Conservation (phyloP, 1,140 invertebrate genomes). For the Mesaphorura yosii region DNA sequence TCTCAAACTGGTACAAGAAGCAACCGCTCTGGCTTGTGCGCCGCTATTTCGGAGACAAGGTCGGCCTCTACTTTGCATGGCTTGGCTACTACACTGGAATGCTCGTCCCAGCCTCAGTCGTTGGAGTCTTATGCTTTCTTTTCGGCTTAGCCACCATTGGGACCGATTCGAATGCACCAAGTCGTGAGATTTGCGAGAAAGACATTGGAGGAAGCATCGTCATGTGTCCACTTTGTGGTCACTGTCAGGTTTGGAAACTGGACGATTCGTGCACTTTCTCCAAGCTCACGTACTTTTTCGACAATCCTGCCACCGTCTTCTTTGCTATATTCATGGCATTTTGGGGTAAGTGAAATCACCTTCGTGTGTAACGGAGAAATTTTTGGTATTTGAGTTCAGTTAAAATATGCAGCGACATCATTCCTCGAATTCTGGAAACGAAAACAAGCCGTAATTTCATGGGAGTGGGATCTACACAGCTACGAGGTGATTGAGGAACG, state of each 20-base stretch:
- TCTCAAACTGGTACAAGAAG: constrained; percentile 72
- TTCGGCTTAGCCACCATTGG: constrained; percentile 74
- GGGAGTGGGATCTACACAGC: constrained; percentile 83
- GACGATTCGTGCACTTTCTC: constrained; percentile 78
- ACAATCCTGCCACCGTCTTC: constrained; percentile 90
- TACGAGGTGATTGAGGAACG: constrained; percentile 72
- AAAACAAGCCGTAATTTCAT: constrained; percentile 68
- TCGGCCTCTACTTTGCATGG: constrained; percentile 95
- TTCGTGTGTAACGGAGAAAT: neutral
- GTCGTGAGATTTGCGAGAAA: constrained; percentile 75
- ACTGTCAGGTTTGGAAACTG: constrained; percentile 69
- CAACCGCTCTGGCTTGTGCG: constrained; percentile 82
- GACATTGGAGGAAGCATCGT: constrained; percentile 57
- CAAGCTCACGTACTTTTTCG: constrained; percentile 83
- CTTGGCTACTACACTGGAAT: constrained; percentile 94
- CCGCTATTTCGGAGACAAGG: constrained; percentile 91
- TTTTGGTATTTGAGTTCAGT: neutral
- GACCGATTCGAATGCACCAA: constrained; percentile 66
- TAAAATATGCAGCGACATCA: constrained; percentile 55
- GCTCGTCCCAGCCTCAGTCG: constrained; percentile 71
- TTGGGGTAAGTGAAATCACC: constrained; percentile 59
- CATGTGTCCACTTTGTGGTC: constrained; percentile 75
- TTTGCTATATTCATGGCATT: constrained; percentile 97
- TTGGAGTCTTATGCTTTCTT: constrained; percentile 73
- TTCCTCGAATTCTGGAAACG: constrained; percentile 91